phyloP scores from a whole-genome alignment of 2,888 invertebrate genomes.

The Elegia similella region DNA sequence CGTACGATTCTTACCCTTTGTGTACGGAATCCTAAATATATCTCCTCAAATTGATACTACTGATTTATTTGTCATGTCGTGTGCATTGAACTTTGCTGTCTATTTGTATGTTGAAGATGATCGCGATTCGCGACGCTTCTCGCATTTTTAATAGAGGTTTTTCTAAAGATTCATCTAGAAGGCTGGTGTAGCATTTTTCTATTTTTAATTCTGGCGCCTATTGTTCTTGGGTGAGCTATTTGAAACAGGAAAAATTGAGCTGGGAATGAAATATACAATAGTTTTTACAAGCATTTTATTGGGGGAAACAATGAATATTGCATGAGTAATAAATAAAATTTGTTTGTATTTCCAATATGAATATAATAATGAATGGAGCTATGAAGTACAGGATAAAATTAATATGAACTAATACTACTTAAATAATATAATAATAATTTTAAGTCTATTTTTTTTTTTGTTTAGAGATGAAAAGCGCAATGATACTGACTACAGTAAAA shows the following conservation, averaged over 20 bases:
- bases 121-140: conserved; percentile 52
- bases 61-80: conserved; percentile 51
- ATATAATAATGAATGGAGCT: too few species aligned
- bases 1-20: too few species aligned
- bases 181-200: conserved; percentile 11
- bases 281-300: not conserved
- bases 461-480: too few species aligned
- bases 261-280: conserved; percentile 3
- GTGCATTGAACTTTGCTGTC: conserved; percentile 75
- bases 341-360: too few species aligned
- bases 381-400: too few species aligned
- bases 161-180: not conserved
- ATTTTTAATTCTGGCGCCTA: not conserved
- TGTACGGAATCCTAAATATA: too few species aligned
- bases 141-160: conserved; percentile 49
- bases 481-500: too few species aligned
- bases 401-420: too few species aligned
- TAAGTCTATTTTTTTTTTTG: too few species aligned
- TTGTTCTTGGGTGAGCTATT: not conserved
- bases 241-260: conserved; percentile 13
- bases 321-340: too few species aligned
- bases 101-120: conserved; percentile 50
- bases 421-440: too few species aligned
- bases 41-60: conserved; percentile 56
- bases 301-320: not conserved